Percentiles rank a stretch among this genome's conserved stretches.
Conservation (phyloP, 2,797 vertebrate genomes). For the Spheniscus humboldti region DNA sequence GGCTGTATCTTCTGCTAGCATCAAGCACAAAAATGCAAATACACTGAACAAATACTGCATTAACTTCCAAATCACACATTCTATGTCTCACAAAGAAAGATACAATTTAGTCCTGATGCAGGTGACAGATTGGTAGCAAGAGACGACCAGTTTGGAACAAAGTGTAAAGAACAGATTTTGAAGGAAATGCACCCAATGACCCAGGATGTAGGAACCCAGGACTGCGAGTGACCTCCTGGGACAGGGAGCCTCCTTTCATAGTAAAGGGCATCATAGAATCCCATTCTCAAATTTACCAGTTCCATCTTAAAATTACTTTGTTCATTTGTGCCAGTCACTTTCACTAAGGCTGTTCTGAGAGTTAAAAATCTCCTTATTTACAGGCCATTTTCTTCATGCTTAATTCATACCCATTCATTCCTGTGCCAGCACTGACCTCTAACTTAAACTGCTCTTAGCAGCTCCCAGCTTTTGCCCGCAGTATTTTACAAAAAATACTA, state of each 20-base stretch:
- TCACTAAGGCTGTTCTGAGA: background rate
- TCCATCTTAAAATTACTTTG: background rate
- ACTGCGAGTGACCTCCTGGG: background rate
- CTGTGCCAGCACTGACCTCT: background rate
- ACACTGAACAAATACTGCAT: conserved; percentile 47
- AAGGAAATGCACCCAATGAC: background rate
- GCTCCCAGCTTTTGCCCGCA: background rate
- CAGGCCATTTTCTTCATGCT: background rate
- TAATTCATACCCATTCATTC: background rate
- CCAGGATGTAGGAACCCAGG: background rate
- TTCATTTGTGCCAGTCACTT: background rate
- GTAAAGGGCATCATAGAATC: background rate
- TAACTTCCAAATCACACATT: conserved; percentile 60
- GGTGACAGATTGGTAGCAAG: conserved; percentile 44
- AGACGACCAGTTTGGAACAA: background rate
- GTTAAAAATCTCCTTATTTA: background rate
- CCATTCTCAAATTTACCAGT: background rate
- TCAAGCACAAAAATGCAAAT: conserved; percentile 64
- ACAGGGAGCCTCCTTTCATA: background rate
- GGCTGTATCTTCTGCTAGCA: conserved; percentile 41
- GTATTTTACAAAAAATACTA: background rate
- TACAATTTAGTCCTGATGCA: background rate
- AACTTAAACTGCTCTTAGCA: background rate
- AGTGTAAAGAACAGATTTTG: background rate
- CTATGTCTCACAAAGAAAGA: conserved; percentile 25